Evolutionary conservation across 1,140 invertebrate genomes (phyloP).

Genomic region (Drosophila mayri): DNA sequence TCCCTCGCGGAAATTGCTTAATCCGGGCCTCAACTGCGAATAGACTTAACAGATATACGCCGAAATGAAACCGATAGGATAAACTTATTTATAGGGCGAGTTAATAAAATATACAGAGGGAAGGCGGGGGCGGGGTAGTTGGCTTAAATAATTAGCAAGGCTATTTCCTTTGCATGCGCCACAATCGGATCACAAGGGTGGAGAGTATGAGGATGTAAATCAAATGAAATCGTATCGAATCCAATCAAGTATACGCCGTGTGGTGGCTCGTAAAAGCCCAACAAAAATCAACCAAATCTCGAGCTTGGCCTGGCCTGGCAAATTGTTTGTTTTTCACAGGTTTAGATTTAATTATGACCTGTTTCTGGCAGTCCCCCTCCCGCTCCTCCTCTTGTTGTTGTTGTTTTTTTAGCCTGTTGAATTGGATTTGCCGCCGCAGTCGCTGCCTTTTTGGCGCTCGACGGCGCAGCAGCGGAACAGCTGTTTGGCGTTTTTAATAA

Average conservation of each 20-base stretch:
- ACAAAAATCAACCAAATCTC: conserved; percentile 34
- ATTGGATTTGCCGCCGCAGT: conserved; percentile 41
- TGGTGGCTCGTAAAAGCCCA: conserved; percentile 49
- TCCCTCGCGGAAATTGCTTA: neutral
- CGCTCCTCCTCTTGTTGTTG: neutral
- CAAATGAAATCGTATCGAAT: conserved; percentile 80
- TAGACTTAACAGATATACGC: neutral
- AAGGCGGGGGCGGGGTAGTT: neutral
- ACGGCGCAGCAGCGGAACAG: conserved; percentile 52
- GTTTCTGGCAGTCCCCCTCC: conserved; percentile 36
- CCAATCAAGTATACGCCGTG: conserved; percentile 62
- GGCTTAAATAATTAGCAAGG: conserved; percentile 54
- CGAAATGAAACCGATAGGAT: conserved; percentile 12
- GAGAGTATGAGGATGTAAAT: conserved; percentile 73
- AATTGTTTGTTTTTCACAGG: conserved; percentile 40
- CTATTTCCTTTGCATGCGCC: conserved; percentile 41
- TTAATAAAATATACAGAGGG: conserved; percentile 7
- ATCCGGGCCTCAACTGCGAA: neutral
- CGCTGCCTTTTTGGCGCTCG: conserved; percentile 26
- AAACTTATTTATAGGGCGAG: conserved; percentile 37
- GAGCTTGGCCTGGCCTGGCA: conserved; percentile 23
- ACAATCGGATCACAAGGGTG: conserved; percentile 42
- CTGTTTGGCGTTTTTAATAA: conserved; percentile 75
- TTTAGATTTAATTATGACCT: conserved; percentile 67
- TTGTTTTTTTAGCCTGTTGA: conserved; percentile 43